phyloP scores from a whole-genome alignment of 2,888 invertebrate genomes.

The Cosmorhoe ocellata region DNA sequence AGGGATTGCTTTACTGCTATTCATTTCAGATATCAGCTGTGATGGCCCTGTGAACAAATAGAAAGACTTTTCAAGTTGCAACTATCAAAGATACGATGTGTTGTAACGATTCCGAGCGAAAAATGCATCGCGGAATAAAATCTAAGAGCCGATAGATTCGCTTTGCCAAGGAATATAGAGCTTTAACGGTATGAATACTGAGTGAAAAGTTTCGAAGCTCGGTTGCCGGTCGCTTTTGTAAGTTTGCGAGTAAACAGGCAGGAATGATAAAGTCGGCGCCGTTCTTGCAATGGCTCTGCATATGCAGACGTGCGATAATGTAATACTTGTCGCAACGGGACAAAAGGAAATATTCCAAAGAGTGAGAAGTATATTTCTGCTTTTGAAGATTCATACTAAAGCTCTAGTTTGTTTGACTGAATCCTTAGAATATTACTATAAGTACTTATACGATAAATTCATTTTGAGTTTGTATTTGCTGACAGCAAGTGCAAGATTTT shows the following conservation, averaged over 20 bases:
- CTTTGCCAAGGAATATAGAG: conserved; percentile 33
- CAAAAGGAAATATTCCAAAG: conserved; percentile 53
- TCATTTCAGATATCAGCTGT: conserved; percentile 65
- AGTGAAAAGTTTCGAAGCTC: conserved; percentile 34
- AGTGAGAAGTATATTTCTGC: conserved; percentile 39
- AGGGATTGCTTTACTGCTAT: conserved; percentile 57
- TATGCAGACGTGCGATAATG: conserved; percentile 58
- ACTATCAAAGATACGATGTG: conserved; percentile 19
- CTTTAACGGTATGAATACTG: conserved; percentile 36
- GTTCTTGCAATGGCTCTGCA: conserved; percentile 43
- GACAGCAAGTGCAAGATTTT: too few relatives aligned
- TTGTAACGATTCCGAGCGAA: conserved; percentile 27
- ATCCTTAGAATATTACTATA: not conserved
- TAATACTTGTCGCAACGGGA: conserved; percentile 44
- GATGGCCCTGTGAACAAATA: conserved; percentile 70
- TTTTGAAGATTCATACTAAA: conserved; percentile 41
- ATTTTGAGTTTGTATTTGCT: too few relatives aligned
- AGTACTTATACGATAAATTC: too few relatives aligned
- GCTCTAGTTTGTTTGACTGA: conserved; percentile 36
- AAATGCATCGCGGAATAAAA: conserved; percentile 35
- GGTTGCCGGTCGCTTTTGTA: conserved; percentile 41
- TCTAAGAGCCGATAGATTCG: conserved; percentile 34
- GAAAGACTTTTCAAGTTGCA: not conserved
- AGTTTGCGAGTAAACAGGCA: conserved; percentile 49
- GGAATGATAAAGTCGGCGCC: conserved; percentile 53